phyloP scores from a whole-genome alignment of 2,888 invertebrate genomes.

The Allacma fusca region DNA sequence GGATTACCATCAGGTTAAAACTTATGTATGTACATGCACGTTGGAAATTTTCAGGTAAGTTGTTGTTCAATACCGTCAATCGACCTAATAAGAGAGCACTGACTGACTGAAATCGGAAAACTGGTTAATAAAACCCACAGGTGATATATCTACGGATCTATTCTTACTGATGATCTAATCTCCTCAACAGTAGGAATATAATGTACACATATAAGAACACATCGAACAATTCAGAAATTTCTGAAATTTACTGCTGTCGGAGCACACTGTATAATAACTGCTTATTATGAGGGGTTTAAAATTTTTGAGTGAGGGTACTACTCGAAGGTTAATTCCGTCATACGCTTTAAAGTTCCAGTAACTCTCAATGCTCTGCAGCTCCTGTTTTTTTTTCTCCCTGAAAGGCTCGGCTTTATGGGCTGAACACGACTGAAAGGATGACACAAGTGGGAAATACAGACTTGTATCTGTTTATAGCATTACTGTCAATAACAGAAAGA shows the following conservation, averaged over 20 bases:
- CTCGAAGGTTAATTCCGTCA: too few relatives aligned
- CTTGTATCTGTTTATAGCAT: conserved; percentile 12
- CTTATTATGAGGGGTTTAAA: too few relatives aligned
- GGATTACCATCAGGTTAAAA: too few relatives aligned
- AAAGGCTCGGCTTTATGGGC: not conserved
- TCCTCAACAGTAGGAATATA: not conserved
- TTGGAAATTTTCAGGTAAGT: not conserved
- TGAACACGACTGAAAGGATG: not conserved
- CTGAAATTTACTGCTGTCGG: too few relatives aligned
- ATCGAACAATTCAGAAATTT: not conserved
- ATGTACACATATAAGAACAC: not conserved
- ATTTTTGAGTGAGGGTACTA: too few relatives aligned
- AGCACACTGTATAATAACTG: too few relatives aligned
- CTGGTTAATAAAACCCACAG: conserved; percentile 18
- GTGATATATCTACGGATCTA: not conserved
- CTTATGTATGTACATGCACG: not conserved
- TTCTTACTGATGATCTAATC: conserved; percentile 22
- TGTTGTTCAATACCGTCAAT: not conserved
- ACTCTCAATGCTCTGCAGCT: not conserved
- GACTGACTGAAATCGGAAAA: conserved; percentile 2
- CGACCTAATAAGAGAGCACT: conserved; percentile 9
- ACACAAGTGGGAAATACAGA: conserved; percentile 4
- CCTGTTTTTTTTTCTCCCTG: not conserved
- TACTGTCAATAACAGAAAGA: not conserved
- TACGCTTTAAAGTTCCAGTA: too few relatives aligned